Percentiles rank a stretch among this genome's conserved stretches.
phyloP scores from a whole-genome alignment of 1,140 invertebrate species.

The Panonychus citri region DNA sequence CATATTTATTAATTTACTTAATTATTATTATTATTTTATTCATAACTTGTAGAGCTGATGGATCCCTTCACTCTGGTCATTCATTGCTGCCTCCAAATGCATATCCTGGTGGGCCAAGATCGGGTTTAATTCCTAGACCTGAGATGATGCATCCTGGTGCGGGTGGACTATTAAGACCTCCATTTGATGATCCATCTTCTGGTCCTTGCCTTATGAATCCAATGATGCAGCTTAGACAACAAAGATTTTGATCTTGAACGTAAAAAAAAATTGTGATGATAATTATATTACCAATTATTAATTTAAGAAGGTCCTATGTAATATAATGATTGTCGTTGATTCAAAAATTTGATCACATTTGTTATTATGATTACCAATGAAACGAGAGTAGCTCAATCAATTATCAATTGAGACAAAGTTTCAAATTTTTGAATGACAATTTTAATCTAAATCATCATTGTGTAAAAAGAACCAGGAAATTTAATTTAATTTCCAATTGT shows the following conservation, averaged over 20 bases:
- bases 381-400: no score
- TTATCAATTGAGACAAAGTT: no score
- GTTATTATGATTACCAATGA: no score
- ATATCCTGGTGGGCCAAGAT: conserved; percentile 12
- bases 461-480: no score
- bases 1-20: no score
- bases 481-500: no score
- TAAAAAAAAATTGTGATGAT: background rate
- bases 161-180: conserved; percentile 40
- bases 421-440: no score
- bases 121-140: conserved; percentile 7
- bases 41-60: conserved; percentile 23
- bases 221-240: background rate
- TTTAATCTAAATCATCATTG: no score
- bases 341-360: no score
- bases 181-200: conserved; percentile 43
- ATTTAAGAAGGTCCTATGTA: no score
- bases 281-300: no score
- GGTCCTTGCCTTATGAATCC: background rate
- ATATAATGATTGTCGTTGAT: no score
- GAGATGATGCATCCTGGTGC: conserved; percentile 30
- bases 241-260: background rate
- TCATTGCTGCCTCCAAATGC: conserved; percentile 15
- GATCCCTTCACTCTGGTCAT: conserved; percentile 22
- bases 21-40: background rate